Percentiles rank a stretch among this genome's conserved stretches.
phyloP scores from a whole-genome alignment of 2,113 vertebrate species.

The Poeciliopsis prolifica region DNA sequence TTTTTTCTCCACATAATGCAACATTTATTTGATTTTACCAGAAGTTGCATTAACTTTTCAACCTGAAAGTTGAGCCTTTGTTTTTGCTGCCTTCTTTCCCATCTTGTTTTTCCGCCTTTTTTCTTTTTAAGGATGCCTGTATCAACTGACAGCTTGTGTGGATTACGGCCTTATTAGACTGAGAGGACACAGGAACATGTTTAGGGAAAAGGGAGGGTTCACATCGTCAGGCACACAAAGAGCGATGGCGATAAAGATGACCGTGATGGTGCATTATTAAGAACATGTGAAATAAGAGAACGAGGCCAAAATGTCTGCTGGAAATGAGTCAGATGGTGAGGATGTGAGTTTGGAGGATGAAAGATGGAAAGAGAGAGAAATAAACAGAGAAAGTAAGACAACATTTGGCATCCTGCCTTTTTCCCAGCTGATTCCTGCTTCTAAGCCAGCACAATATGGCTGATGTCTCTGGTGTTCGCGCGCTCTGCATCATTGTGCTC shows the following conservation, averaged over 20 bases:
- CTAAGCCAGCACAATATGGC: constrained; percentile 81
- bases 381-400: constrained; percentile 30
- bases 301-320: not conserved
- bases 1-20: not conserved
- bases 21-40: constrained; percentile 52
- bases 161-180: constrained; percentile 84
- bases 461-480: constrained; percentile 63
- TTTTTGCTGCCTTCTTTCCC: constrained; percentile 74
- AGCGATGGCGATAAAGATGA: constrained; percentile 26
- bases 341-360: constrained; percentile 9
- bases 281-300: constrained; percentile 19
- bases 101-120: constrained; percentile 60
- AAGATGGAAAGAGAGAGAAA: constrained; percentile 36
- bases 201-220: constrained; percentile 67
- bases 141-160: constrained; percentile 86
- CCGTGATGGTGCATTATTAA: not conserved
- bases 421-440: constrained; percentile 75
- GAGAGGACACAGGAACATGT: constrained; percentile 83
- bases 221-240: constrained; percentile 69
- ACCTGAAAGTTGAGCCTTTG: constrained; percentile 76
- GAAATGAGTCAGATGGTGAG: not conserved
- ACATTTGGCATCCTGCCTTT: constrained; percentile 70
- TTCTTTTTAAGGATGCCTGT: constrained; percentile 80
- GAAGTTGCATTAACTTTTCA: constrained; percentile 49
- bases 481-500: constrained; percentile 48